These are phyloP conservation scores for Polydrusus pterygomalis DNA, from an alignment of 2,888 invertebrate species.

Conservation along the genomic window DNA sequence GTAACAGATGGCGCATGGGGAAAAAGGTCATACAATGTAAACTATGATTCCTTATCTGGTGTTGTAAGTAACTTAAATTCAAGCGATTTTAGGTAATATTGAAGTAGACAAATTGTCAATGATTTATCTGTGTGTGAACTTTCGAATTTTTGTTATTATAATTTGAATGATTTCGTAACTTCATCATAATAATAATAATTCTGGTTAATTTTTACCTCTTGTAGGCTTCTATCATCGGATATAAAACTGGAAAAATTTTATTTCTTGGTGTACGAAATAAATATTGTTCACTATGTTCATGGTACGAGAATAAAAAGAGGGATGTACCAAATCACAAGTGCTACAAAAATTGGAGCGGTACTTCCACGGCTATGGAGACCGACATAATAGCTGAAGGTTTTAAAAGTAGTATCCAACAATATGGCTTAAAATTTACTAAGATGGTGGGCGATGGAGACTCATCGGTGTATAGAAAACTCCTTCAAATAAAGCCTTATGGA, in stretches of 20 bases:
- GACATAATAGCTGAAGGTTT: constrained; percentile 65
- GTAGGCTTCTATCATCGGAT: constrained; percentile 54
- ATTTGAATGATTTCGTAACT: too few species aligned
- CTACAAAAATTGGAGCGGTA: constrained; percentile 64
- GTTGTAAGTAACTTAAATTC: constrained; percentile 34
- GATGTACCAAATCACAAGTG: constrained; percentile 60
- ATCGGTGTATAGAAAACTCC: too few species aligned
- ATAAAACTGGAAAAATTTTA: constrained; percentile 59
- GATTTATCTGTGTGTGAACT: too few species aligned
- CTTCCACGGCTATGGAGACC: constrained; percentile 66
- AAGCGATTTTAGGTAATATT: background rate
- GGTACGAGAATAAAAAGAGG: constrained; percentile 55
- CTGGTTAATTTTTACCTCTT: background rate
- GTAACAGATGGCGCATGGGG: constrained; percentile 62
- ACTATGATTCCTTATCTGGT: constrained; percentile 64
- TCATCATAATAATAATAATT: too few species aligned
- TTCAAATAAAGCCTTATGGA: constrained; percentile 59
- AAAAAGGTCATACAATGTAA: constrained; percentile 58
- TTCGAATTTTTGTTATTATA: too few species aligned
- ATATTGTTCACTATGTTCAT: constrained; percentile 63
- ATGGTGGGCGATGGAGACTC: constrained; percentile 67
- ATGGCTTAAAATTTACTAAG: constrained; percentile 61
- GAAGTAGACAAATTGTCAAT: background rate
- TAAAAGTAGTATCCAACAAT: constrained; percentile 59
- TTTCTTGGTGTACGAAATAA: constrained; percentile 64